Evolutionary conservation across 2,888 invertebrate species (phyloP).

Genomic region (Glaucopsyche alexis): DNA sequence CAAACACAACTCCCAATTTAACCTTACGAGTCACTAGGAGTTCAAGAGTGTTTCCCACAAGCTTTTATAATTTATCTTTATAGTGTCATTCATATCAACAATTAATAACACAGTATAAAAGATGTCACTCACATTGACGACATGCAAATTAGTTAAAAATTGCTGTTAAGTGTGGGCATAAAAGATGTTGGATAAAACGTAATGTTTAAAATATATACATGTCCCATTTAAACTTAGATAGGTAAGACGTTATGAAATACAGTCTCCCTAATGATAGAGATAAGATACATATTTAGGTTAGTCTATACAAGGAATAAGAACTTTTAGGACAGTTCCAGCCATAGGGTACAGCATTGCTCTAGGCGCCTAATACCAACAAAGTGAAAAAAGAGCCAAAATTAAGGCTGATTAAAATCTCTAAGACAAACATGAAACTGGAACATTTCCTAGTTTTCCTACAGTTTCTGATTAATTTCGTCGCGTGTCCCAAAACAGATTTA

Average conservation of each 20-base stretch:
- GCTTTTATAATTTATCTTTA: not conserved
- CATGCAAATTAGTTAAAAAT: conserved; percentile 8
- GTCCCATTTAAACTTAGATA: not conserved
- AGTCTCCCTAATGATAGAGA: no score
- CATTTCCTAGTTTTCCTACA: no score
- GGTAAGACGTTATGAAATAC: not conserved
- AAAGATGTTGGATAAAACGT: not conserved
- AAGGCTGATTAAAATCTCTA: no score
- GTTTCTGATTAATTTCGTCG: no score
- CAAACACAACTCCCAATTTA: not conserved
- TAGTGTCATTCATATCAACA: conserved; percentile 2
- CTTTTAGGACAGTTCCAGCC: no score
- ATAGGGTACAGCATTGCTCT: no score
- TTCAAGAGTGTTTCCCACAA: not conserved
- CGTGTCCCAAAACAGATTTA: no score
- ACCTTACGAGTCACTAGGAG: not conserved
- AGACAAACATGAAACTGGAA: no score
- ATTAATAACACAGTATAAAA: not conserved
- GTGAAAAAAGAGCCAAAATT: no score
- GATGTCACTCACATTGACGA: not conserved
- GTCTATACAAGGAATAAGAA: no score
- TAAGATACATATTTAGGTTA: no score
- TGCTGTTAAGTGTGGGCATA: not conserved
- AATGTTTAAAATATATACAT: not conserved
- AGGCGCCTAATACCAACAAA: no score